phyloP scores from a whole-genome alignment of 2,113 vertebrate species.

The Oncorhynchus clarkii region DNA sequence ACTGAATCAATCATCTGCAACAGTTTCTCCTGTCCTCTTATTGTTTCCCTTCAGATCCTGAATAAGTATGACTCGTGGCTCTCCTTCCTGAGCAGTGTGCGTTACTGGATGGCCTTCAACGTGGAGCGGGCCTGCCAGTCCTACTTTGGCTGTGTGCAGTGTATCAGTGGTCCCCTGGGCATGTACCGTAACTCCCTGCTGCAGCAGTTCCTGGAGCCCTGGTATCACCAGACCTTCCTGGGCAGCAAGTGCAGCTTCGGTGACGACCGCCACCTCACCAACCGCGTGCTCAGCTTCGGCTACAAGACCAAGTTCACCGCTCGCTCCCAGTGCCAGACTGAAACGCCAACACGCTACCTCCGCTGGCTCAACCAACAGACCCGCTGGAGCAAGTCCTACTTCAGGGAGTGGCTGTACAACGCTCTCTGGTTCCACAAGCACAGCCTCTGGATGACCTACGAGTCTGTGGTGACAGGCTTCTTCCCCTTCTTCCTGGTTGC shows the following conservation, averaged over 20 bases:
- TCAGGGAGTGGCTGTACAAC: slow-evolving; percentile 98
- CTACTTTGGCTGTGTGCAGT: slow-evolving; percentile 98
- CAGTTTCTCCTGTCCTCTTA: not conserved
- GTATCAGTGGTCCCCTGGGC: slow-evolving; percentile 95
- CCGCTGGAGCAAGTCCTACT: slow-evolving; percentile 99
- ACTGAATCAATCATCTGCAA: not conserved
- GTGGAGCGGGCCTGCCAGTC: slow-evolving; percentile 98
- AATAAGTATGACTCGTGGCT: slow-evolving; percentile 99
- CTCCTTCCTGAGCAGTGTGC: slow-evolving; percentile 97
- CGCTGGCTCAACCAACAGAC: slow-evolving; percentile 99
- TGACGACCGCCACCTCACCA: slow-evolving; percentile 96
- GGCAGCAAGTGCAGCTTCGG: slow-evolving; percentile 98
- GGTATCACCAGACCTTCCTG: slow-evolving; percentile 97
- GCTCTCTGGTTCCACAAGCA: slow-evolving; percentile 99
- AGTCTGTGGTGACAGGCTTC: slow-evolving; percentile 96
- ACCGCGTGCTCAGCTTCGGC: slow-evolving; percentile 94
- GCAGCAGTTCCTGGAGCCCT: slow-evolving; percentile 92
- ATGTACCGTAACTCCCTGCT: slow-evolving; percentile 96
- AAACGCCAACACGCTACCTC: slow-evolving; percentile 93
- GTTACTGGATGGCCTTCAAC: slow-evolving; percentile 99
- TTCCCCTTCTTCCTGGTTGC: slow-evolving; percentile 98
- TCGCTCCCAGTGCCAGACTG: slow-evolving; percentile 93
- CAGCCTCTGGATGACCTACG: slow-evolving; percentile 99
- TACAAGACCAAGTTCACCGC: slow-evolving; percentile 96
- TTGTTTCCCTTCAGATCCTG: slow-evolving; percentile 80